Evolutionary conservation across 2,888 invertebrate genomes (phyloP).

Genomic region (Cosmorhoe ocellata): DNA sequence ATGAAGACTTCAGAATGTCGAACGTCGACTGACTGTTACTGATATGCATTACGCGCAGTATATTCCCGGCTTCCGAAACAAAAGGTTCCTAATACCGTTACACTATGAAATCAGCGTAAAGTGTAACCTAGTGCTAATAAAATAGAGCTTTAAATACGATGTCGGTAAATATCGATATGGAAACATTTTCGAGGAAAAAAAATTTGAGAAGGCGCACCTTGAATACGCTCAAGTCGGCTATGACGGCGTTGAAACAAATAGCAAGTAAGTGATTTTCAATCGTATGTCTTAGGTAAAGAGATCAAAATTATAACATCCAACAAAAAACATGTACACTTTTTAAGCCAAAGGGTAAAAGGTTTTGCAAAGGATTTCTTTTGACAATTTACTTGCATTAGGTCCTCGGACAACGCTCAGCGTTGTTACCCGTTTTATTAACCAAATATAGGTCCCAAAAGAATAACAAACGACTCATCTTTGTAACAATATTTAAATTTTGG

Average conservation of each 20-base stretch:
- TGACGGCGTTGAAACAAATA: slow-evolving; percentile 74
- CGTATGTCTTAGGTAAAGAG: slow-evolving; percentile 29
- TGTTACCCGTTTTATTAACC: slow-evolving; percentile 8
- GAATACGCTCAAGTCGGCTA: slow-evolving; percentile 73
- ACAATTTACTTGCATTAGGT: slow-evolving; percentile 5
- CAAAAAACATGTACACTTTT: slow-evolving; percentile 2
- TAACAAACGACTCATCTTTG: slow-evolving; percentile 12
- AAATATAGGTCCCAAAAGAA: slow-evolving; percentile 6
- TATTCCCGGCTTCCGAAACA: slow-evolving; percentile 66
- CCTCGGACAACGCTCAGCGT: slow-evolving; percentile 5
- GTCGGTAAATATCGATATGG: slow-evolving; percentile 75
- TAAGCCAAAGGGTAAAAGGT: neutral
- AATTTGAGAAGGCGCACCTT: slow-evolving; percentile 72
- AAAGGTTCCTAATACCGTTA: slow-evolving; percentile 55
- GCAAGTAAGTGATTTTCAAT: slow-evolving; percentile 67
- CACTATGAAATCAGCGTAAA: slow-evolving; percentile 29
- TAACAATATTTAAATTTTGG: slow-evolving; percentile 39
- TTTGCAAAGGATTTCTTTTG: slow-evolving; percentile 4
- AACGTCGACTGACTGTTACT: slow-evolving; percentile 59
- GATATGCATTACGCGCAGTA: slow-evolving; percentile 76
- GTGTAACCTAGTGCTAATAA: slow-evolving; percentile 22
- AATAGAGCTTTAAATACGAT: slow-evolving; percentile 48
- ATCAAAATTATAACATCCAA: slow-evolving; percentile 21
- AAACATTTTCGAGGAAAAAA: slow-evolving; percentile 70
- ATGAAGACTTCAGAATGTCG: slow-evolving; percentile 59